Conservation (phyloP, 2,888 invertebrate species). For the Fragum sueziense region DNA sequence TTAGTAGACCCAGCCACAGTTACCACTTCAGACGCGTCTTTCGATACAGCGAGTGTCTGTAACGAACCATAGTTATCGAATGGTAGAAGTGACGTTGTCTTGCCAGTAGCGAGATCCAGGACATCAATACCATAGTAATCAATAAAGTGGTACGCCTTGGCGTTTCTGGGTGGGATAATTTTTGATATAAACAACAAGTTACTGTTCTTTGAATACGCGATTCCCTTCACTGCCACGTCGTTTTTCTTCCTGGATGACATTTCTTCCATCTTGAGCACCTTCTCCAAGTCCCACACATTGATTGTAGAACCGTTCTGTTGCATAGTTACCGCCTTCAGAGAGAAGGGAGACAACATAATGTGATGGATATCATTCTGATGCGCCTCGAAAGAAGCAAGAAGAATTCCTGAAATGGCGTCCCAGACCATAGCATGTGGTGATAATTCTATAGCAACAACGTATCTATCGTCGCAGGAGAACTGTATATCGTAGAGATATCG, state of each 20-base stretch:
- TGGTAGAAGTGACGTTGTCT: constrained; percentile 36
- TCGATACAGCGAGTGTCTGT: constrained; percentile 43
- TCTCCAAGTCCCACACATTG: constrained; percentile 58
- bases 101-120: constrained; percentile 46
- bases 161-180: constrained; percentile 58
- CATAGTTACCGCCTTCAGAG: constrained; percentile 46
- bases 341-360: constrained; percentile 26
- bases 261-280: constrained; percentile 51
- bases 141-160: constrained; percentile 67
- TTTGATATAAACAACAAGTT: constrained; percentile 51
- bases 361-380: constrained; percentile 53
- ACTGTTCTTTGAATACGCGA: constrained; percentile 49
- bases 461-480: constrained; percentile 57
- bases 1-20: constrained; percentile 37
- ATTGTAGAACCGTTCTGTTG: constrained; percentile 51
- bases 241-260: constrained; percentile 50
- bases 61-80: constrained; percentile 55
- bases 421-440: constrained; percentile 55
- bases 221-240: constrained; percentile 42
- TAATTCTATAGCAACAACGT: constrained; percentile 52
- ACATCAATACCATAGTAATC: constrained; percentile 71
- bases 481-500: constrained; percentile 49
- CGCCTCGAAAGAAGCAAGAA: constrained; percentile 48
- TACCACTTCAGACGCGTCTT: constrained; percentile 49
- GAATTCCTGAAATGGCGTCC: constrained; percentile 52